Evolutionary conservation across 2,113 vertebrate genomes (phyloP).

Genomic region (Cariama cristata): DNA sequence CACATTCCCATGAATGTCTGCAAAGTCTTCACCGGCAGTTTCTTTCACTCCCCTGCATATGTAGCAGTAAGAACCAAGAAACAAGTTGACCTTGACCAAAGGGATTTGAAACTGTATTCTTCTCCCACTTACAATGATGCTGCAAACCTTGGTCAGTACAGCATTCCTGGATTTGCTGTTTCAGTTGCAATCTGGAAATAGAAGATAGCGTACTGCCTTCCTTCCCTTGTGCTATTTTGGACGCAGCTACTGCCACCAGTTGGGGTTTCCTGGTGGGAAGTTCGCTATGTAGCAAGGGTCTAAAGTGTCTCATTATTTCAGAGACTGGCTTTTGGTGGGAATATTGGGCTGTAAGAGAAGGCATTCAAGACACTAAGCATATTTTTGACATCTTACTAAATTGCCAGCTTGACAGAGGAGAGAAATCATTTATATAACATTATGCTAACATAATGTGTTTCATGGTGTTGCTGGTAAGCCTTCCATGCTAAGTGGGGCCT

Average conservation of each 20-base stretch:
- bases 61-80: not conserved
- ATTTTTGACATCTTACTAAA: not conserved
- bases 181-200: not conserved
- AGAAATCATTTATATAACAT: not conserved
- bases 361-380: not conserved
- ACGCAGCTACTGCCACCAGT: not conserved
- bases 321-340: not conserved
- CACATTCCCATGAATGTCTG: not conserved
- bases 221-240: not conserved
- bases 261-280: not conserved
- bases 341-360: not conserved
- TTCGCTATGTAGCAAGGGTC: not conserved
- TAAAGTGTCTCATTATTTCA: not conserved
- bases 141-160: not conserved
- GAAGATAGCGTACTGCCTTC: not conserved
- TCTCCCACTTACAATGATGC: not conserved
- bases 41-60: not conserved
- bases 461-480: not conserved
- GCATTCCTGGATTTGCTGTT: not conserved
- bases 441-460: not conserved
- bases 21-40: not conserved
- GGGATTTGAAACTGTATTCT: not conserved
- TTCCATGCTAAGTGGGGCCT: not conserved
- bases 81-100: not conserved
- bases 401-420: not conserved